These are phyloP conservation scores for Zaprionus africanus DNA, from an alignment of 1,140 invertebrate species.

Conservation along the genomic window DNA sequence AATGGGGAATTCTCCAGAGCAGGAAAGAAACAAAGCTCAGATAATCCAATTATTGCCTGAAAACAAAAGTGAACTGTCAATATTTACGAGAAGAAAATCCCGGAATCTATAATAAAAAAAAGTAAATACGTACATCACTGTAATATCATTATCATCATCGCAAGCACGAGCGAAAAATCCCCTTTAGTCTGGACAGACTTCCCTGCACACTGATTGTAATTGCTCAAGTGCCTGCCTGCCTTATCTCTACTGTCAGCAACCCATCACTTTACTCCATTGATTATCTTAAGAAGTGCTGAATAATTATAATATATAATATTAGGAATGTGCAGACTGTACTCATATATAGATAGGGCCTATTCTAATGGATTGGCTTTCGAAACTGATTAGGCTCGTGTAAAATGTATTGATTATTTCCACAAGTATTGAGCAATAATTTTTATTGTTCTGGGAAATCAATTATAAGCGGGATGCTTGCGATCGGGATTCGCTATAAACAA, in stretches of 20 bases:
- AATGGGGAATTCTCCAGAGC: neutral
- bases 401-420: conserved; percentile 10
- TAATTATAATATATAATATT: conserved; percentile 7
- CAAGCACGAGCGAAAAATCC: conserved; percentile 33
- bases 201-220: conserved; percentile 18
- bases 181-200: conserved; percentile 4
- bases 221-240: conserved; percentile 26
- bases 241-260: conserved; percentile 35
- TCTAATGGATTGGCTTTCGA: neutral
- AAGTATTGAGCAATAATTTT: conserved; percentile 1
- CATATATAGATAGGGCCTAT: neutral
- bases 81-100: conserved; percentile 40
- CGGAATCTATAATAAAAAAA: conserved; percentile 13
- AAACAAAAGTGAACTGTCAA: conserved; percentile 45
- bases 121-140: neutral
- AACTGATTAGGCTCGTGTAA: neutral
- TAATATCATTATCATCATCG: neutral
- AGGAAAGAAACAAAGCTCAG: neutral
- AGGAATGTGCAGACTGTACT: neutral
- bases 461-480: neutral
- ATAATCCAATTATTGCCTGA: conserved; percentile 28
- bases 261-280: conserved; percentile 15
- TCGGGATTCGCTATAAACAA: neutral
- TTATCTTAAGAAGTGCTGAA: neutral
- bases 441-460: conserved; percentile 13